Conservation (phyloP, 2,888 invertebrate genomes). For the Nephrocerus scutellatus region DNA sequence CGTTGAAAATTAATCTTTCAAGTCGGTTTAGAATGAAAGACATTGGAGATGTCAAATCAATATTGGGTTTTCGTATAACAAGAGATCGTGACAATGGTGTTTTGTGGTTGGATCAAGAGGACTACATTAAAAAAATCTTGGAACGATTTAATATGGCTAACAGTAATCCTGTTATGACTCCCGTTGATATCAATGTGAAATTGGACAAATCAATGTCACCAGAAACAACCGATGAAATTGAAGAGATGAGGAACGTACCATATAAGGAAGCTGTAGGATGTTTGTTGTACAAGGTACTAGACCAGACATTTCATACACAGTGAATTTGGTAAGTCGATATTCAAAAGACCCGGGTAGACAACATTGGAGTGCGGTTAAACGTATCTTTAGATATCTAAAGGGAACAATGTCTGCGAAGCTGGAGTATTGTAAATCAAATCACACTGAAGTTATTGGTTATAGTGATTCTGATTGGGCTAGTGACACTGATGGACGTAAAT, state of each 20-base stretch:
- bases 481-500: neutral
- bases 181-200: conserved; percentile 14
- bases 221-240: conserved; percentile 6
- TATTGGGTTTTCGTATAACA: conserved; percentile 12
- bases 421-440: neutral
- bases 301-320: neutral
- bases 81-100: neutral
- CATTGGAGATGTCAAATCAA: conserved; percentile 4
- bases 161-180: conserved; percentile 11
- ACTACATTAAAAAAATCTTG: conserved; percentile 7
- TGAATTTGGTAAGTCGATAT: conserved; percentile 2
- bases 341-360: conserved; percentile 1
- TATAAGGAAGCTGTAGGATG: conserved; percentile 5
- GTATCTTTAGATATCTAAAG: conserved; percentile 6
- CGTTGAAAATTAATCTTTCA: conserved; percentile 4
- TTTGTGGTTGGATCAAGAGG: conserved; percentile 3
- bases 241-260: neutral
- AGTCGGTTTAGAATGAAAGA: conserved; percentile 11
- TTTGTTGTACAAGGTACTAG: conserved; percentile 2
- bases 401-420: neutral
- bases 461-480: conserved; percentile 7
- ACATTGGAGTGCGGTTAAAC: conserved; percentile 8
- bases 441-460: conserved; percentile 2
- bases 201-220: conserved; percentile 13
- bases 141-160: conserved; percentile 7